Evolutionary conservation across 2,888 invertebrate genomes (phyloP), one percentile per base, ranked within the genome.

Genomic region (Torymus tubicola): DNA sequence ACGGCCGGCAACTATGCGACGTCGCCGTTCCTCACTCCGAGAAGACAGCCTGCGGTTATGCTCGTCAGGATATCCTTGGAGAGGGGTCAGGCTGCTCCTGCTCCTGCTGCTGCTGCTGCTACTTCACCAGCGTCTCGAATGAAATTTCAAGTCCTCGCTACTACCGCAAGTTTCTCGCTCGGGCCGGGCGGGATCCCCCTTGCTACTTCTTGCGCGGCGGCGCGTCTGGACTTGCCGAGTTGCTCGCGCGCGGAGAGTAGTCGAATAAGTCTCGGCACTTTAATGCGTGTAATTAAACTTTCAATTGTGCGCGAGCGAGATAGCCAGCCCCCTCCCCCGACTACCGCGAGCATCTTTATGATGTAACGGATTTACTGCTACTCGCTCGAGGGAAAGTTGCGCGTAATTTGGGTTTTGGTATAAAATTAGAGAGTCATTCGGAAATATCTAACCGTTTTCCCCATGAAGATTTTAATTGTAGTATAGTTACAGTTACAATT

Each of bases 1-100:
- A 24, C 24, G 24, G 24, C 24, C n/a, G 85, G 85, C 86, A 88
- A 88, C 87, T 89, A 88, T 88, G 87, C 84, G 85, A 84, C 84
- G 84, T 86, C 86, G 87, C 86, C 86, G 87, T 87, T 86, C 86
- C 86, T 89, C 88, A 87, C 87, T 86, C 85, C 85, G 84, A 83
- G 83, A 84, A 86, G 88, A 88, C 88, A 88, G 85, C 78, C 85
- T 86, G 88, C 85, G 88, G 89, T 88, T 86, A 85, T 86, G 87
- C 87, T 88, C 87, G 87, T 88, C 88, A 87, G 85, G 84, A 83
- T 67, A 77, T 82, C 81, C 68, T 74, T 14, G 67, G 68, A 69
- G 53, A 24, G 53, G 58, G 72, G 16, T 18, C 24, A 24, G 24
- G 24, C 63, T 21, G 53, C 78, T 71, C 76, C 77, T 58, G 58